A percentile compares a stretch with the other conserved stretches of the same genome.
These are phyloP conservation scores for Tapirus indicus DNA, from an alignment of 2,797 vertebrate species.

Conservation along the genomic window DNA sequence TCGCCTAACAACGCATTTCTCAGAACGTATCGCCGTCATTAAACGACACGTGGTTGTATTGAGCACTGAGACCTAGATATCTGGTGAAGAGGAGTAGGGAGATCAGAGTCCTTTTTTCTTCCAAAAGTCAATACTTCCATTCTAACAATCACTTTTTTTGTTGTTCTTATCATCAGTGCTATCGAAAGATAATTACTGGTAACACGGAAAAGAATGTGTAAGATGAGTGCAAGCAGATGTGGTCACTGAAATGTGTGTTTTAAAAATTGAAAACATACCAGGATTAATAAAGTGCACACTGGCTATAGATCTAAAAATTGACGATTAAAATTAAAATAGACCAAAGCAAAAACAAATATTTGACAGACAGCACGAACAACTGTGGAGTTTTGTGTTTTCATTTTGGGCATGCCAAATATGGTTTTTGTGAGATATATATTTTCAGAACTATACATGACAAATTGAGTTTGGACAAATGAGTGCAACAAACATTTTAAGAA, in stretches of 20 bases:
- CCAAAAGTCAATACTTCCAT: neutral
- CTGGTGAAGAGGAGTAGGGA: neutral
- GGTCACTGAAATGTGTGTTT: neutral
- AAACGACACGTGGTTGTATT: neutral
- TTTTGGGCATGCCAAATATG: neutral
- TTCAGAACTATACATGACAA: slow-evolving; percentile 4
- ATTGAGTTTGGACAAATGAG: neutral
- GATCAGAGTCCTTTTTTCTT: neutral
- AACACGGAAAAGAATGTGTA: neutral
- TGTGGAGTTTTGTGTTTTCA: neutral
- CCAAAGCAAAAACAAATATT: neutral
- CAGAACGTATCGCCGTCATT: too few relatives aligned
- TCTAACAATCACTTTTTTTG: neutral
- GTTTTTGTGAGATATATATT: neutral
- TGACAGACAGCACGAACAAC: neutral
- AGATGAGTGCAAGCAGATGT: neutral
- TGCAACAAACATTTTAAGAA: neutral
- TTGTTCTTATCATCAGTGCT: neutral
- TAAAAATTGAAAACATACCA: neutral
- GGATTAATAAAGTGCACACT: neutral
- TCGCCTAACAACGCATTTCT: too few relatives aligned
- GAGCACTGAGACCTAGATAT: neutral
- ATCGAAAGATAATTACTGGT: neutral
- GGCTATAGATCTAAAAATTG: neutral
- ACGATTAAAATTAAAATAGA: neutral